Conservation (phyloP, 2,888 invertebrate genomes). For the Athripsodes cinereus region DNA sequence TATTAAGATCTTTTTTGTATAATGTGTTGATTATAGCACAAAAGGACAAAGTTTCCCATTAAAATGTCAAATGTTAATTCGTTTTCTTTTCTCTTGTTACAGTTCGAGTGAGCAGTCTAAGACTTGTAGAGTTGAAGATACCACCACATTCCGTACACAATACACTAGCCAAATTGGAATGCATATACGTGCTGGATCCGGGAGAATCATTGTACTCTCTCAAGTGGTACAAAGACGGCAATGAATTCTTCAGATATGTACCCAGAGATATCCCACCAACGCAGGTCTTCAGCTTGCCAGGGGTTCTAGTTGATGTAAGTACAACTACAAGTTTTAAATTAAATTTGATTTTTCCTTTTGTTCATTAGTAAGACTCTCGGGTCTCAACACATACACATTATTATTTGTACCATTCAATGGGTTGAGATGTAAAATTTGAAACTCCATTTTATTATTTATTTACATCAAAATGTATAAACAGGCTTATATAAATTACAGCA, state of each 20-base stretch:
- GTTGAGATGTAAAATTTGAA: no score
- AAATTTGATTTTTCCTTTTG: background rate
- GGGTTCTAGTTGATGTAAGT: conserved; percentile 83
- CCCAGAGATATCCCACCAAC: conserved; percentile 76
- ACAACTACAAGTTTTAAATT: conserved; percentile 1
- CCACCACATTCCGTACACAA: conserved; percentile 77
- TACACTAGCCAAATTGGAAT: conserved; percentile 69
- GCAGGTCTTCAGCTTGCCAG: conserved; percentile 71
- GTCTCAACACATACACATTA: no score
- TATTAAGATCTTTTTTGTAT: no score
- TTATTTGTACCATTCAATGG: no score
- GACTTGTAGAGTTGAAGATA: conserved; percentile 71
- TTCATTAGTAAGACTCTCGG: no score
- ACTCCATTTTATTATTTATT: no score
- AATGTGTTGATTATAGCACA: no score
- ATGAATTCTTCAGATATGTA: conserved; percentile 83
- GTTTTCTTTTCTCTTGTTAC: conserved; percentile 30
- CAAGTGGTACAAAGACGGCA: conserved; percentile 89
- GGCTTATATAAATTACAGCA: no score
- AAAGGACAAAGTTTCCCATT: no score
- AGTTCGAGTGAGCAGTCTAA: conserved; percentile 50
- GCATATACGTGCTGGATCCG: conserved; percentile 73
- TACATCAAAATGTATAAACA: no score
- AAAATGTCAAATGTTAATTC: no score
- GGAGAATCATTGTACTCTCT: conserved; percentile 80